Conservation (phyloP, 2,888 invertebrate species). For the Nomada flava region DNA sequence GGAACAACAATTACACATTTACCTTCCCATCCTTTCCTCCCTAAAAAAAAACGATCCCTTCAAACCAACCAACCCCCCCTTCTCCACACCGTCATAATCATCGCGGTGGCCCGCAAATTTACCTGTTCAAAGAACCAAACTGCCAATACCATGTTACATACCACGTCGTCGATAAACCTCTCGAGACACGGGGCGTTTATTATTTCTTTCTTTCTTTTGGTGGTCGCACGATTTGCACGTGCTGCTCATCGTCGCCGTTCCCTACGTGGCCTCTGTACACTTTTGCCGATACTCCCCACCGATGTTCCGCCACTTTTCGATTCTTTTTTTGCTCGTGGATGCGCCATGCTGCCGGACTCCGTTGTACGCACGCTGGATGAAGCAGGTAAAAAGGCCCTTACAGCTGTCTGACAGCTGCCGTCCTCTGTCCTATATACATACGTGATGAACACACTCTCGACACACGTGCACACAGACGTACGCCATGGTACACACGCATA, state of each 20-base stretch:
- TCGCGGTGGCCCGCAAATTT: slow-evolving; percentile 4
- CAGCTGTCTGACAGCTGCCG: slow-evolving; percentile 84
- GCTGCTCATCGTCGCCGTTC: slow-evolving; percentile 13
- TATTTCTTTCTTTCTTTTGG: slow-evolving; percentile 29
- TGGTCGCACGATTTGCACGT: slow-evolving; percentile 32
- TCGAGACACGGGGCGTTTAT: slow-evolving; percentile 25
- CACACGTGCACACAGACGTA: slow-evolving; percentile 36
- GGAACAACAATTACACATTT: no score
- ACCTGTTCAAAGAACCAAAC: background rate
- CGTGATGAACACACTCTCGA: slow-evolving; percentile 76
- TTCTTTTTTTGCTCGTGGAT: slow-evolving; percentile 50
- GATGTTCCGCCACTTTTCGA: slow-evolving; percentile 46
- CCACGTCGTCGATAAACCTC: background rate
- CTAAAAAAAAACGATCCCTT: no score
- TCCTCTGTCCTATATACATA: slow-evolving; percentile 83
- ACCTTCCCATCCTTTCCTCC: no score
- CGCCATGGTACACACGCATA: slow-evolving; percentile 16
- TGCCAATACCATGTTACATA: background rate
- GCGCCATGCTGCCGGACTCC: slow-evolving; percentile 73
- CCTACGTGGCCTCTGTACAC: slow-evolving; percentile 28
- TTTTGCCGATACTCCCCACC: slow-evolving; percentile 13
- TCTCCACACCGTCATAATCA: background rate
- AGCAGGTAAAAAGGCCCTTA: slow-evolving; percentile 84
- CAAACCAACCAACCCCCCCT: no score
- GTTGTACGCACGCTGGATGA: slow-evolving; percentile 73